phyloP scores from a whole-genome alignment of 2,113 vertebrate genomes.

The Periophthalmodon schlosseri region DNA sequence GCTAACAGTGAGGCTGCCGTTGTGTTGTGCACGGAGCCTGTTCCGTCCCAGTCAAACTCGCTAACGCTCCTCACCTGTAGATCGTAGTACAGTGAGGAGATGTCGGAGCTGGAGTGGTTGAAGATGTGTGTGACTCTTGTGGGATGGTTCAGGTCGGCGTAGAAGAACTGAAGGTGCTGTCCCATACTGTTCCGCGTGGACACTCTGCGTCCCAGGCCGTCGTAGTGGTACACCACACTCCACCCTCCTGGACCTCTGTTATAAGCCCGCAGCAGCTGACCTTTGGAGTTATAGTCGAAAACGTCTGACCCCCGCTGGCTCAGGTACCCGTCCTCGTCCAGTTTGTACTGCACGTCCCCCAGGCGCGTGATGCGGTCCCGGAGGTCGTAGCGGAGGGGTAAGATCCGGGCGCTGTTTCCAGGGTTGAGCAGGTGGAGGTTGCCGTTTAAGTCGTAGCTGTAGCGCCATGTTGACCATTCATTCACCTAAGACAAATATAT shows the following conservation, averaged over 20 bases:
- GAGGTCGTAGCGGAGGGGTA: slow-evolving; percentile 95
- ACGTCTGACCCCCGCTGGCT: slow-evolving; percentile 90
- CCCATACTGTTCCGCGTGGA: slow-evolving; percentile 94
- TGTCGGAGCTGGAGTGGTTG: slow-evolving; percentile 98
- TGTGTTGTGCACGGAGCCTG: too few species aligned
- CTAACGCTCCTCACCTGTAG: slow-evolving; percentile 77
- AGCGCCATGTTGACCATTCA: slow-evolving; percentile 97
- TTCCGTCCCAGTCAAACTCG: too few species aligned
- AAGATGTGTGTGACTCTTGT: slow-evolving; percentile 94
- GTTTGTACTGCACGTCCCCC: slow-evolving; percentile 92
- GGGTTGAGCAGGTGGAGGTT: slow-evolving; percentile 96
- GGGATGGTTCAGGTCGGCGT: slow-evolving; percentile 95
- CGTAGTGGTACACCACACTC: slow-evolving; percentile 95
- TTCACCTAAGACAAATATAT: slow-evolving; percentile 77
- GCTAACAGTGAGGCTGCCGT: too few species aligned
- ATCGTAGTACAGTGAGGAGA: slow-evolving; percentile 95
- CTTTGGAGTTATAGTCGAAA: slow-evolving; percentile 98
- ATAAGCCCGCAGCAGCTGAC: slow-evolving; percentile 91
- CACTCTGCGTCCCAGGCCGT: slow-evolving; percentile 91
- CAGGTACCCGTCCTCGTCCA: slow-evolving; percentile 94
- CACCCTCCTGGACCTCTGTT: slow-evolving; percentile 87
- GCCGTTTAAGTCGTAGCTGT: slow-evolving; percentile 97
- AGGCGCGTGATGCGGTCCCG: slow-evolving; percentile 94
- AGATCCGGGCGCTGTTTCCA: slow-evolving; percentile 89
- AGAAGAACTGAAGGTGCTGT: slow-evolving; percentile 97